Base-by-base conservation (phyloP, 2,113 vertebrate genomes). In the Podarcis cretensis region DNA sequence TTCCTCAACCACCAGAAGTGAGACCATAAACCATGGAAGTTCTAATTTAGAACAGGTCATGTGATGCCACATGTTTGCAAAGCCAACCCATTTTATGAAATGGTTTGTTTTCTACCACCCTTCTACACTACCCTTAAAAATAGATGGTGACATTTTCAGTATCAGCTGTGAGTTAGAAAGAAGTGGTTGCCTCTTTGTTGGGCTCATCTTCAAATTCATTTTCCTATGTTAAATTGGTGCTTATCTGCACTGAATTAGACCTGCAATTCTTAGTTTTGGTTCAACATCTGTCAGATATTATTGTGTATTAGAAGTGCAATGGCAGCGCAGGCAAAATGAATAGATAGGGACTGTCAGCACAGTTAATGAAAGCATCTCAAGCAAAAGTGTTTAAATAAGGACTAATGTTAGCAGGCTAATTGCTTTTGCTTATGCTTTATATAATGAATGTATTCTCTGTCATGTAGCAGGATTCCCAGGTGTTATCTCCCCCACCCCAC, bases 311-410 rank as follows among this genome's bases (percentile, higher is more conserved):
- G 87, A 40, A 94, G 30, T 27, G 14, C 88, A 93, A 35, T 90
- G 32, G 90, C 92, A 95, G 84, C 91, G 65, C 66, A 91, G 89
- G 88, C 92, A 94, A 96, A 94, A 92, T 95, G 81, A 92, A 94
- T 93, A 89, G 92, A 90, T 85, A 93, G 69, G 87, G 90, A 6
- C 57, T 93, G 83, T 90, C 93, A 94, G 87, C 85, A 88, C 14
- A 83, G 89, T 90, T 95, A 96, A 95, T 96, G 90, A 93, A 97
- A 95, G 91, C 74, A 32, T 93, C 93, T 86, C 6, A 83, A 86
- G 87, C n/a, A 73, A 93, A 88, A 93, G 78, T 89, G 57, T 92
- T 95, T 96, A 95, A 97, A 94, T 96, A 65, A 92, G 89, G 92
- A 54, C 88, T 92, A 93, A 93, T 92, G 79, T 71, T 88, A n/a